Conservation (phyloP, 1,140 invertebrate species). For the Geopemphigus sp. region DNA sequence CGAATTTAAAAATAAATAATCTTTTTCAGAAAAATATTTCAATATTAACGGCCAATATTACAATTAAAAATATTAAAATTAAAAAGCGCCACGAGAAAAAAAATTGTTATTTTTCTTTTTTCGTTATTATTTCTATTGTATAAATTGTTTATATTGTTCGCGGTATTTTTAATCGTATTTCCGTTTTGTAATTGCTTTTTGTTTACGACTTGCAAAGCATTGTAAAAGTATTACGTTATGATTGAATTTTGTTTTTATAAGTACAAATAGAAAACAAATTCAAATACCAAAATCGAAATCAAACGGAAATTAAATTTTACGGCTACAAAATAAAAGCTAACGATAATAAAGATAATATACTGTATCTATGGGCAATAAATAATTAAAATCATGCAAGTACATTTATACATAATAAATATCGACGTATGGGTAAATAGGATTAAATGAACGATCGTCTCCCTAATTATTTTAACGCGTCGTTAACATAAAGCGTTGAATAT, state of each 20-base stretch:
- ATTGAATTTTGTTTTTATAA: slow-evolving; percentile 1
- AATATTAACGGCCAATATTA: no score
- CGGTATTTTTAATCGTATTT: slow-evolving; percentile 8
- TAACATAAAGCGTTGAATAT: no score
- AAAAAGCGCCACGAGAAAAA: neutral
- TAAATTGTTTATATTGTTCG: neutral
- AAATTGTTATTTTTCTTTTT: neutral
- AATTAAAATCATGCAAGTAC: no score
- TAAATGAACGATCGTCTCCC: no score
- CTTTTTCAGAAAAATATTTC: no score
- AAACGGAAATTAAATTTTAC: neutral
- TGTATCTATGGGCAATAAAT: no score
- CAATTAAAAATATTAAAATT: neutral
- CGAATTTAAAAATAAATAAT: no score
- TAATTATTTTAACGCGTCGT: no score
- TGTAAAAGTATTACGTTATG: slow-evolving; percentile 15
- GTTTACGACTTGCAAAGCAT: slow-evolving; percentile 16
- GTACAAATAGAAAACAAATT: neutral
- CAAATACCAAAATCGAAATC: neutral
- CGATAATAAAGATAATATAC: neutral
- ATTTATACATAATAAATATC: no score
- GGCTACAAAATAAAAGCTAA: neutral
- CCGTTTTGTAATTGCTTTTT: neutral
- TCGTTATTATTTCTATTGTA: slow-evolving; percentile 9
- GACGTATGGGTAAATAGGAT: no score